Base-by-base conservation (phyloP, 2,113 vertebrate species). In the Eira barbara region DNA sequence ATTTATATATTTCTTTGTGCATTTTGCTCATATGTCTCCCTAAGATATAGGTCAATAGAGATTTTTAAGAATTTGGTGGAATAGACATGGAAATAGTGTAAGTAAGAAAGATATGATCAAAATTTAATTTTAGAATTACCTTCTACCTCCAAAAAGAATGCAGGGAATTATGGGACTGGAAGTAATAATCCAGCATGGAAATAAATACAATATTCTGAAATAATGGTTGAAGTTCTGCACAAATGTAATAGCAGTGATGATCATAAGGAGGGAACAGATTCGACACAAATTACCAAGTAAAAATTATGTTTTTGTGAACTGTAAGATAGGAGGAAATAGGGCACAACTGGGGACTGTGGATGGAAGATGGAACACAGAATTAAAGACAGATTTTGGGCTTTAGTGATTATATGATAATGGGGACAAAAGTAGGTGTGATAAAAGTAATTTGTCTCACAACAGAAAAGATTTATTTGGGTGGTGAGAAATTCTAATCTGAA, bases 311-410 rank as follows among this genome's bases (percentile, higher is more conserved):
- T 69, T 61, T 88, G 25, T 76, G 52, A 93, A 93, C 21, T 42
- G 0, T 80, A 25, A 2, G 0, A 47, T 42, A 69, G 4, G 4
- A 79, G 2, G 8, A 61, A 57, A 59, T 9, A 78, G 7, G 29
- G 2, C 63, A n/a, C 18, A n/a, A 11, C 0, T 36, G 4, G 12
- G 11, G 1, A 31, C 1, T 79, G 23, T 31, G 3, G 29, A 57
- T 12, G 1, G 14, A 47, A 85, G 31, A 36, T 36, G 4, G 7
- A 76, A 76, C 34, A 59, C 0, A 80, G 25, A 89, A 76, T 89
- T 81, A 84, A 86, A 52, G 7, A 1, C 25, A 74, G 17, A 67
- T 31, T 67, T 69, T 21, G 34, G 34, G 9, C 27, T 15, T 79
- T 25, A 55, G 3, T 52, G 15, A 61, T 39, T 78, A 13, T 69